Evolutionary conservation across 2,797 vertebrate species (phyloP), one percentile per base, ranked within the genome.

Genomic region (Denticeps clupeoides): DNA sequence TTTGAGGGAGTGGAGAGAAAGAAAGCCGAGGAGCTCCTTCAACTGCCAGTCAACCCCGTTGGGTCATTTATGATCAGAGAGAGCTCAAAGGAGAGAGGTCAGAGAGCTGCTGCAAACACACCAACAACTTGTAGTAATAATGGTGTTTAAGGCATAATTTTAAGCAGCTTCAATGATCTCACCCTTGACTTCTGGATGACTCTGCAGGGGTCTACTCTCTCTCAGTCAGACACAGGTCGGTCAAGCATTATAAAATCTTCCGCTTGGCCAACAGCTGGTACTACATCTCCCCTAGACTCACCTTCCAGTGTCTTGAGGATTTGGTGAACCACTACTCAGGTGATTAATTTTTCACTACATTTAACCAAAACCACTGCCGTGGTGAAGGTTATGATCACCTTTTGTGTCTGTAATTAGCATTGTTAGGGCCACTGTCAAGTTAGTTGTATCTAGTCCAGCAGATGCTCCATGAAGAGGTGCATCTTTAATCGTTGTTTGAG

Each of bases 271-370:
- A 99, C 68, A 92, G 89, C 65, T 97, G 95, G 95, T 97, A 94
- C 67, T 99, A 97, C 69, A 97, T 99, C 67, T 95, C 92, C 1
- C 91, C 92, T 4, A 74, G 91, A 11, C 88, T 97, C 67, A 99
- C 95, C 15, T 99, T 99, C 77, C 95, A 96, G 76, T 97, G 95
- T 68, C 81, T 99, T 22, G 95, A 99, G 70, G 90, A 99, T 49
- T 77, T 99, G 51, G 84, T 99, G 61, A 92, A 85, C 53, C 90
- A 99, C 84, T 99, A 99, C 71, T 97, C 86, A 11, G 93, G 95
- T 97, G 71, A 67, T 35, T 38, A 32, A 7, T 5, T 13, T 12
- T n/a, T 6, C 29, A 6, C 11, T n/a, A n/a, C n/a, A n/a, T n/a
- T n/a, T n/a, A n/a, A n/a, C n/a, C n/a, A n/a, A n/a, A n/a, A n/a